A percentile compares a stretch with the other conserved stretches of the same genome.
These are phyloP conservation scores for Danaus chrysippus DNA, from an alignment of 2,888 invertebrate species.

Conservation along the genomic window DNA sequence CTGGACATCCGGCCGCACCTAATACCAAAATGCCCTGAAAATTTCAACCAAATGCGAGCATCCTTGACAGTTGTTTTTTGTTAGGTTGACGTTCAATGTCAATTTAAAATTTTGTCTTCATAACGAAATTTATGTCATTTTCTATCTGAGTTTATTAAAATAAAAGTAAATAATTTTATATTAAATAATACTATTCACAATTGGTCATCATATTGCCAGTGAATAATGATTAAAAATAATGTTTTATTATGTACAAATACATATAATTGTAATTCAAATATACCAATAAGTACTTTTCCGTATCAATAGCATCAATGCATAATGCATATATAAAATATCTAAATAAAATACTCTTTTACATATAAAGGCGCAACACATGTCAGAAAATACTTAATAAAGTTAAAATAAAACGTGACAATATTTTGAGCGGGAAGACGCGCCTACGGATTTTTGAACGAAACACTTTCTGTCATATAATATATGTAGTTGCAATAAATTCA, in stretches of 20 bases:
- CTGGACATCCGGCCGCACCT: conserved; percentile 58
- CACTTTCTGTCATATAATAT: conserved; percentile 47
- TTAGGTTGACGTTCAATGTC: too few species aligned
- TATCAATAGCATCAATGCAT: neutral
- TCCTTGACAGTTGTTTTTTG: neutral
- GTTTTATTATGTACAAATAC: neutral
- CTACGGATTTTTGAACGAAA: conserved; percentile 60
- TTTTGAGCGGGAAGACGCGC: conserved; percentile 51
- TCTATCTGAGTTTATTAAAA: too few species aligned
- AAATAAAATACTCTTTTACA: too few species aligned
- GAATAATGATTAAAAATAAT: conserved; percentile 5
- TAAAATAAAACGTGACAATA: conserved; percentile 15
- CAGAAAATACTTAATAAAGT: conserved; percentile 2
- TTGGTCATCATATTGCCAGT: neutral
- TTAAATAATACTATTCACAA: too few species aligned
- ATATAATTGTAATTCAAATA: conserved; percentile 1
- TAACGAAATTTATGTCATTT: too few species aligned
- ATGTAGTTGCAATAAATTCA: conserved; percentile 57
- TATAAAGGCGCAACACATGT: too few species aligned
- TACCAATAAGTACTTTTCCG: neutral
- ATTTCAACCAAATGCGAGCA: neutral
- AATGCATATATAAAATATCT: neutral
- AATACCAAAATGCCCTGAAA: conserved; percentile 31
- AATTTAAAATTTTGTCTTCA: too few species aligned
- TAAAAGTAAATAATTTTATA: too few species aligned